phyloP scores from a whole-genome alignment of 2,888 invertebrate species.

The Uloborus plumipes region DNA sequence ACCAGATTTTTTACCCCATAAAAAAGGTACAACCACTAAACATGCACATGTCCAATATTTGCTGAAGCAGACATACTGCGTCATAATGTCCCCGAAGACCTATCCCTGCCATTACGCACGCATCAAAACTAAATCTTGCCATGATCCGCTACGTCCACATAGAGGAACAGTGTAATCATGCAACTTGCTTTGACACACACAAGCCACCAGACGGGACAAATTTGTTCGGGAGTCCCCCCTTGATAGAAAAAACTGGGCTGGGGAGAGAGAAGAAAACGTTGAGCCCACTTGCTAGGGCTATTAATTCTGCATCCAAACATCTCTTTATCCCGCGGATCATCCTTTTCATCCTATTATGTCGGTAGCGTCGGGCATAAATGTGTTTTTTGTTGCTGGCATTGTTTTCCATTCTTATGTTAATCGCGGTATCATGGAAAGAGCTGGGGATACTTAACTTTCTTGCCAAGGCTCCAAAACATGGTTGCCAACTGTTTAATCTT shows the following conservation, averaged over 20 bases:
- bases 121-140: conserved; percentile 20
- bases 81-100: conserved; percentile 31
- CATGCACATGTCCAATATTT: no score
- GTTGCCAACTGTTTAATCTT: neutral
- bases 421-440: conserved; percentile 35
- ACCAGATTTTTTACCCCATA: neutral
- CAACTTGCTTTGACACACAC: conserved; percentile 15
- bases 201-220: conserved; percentile 59
- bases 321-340: conserved; percentile 45
- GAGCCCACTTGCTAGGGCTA: conserved; percentile 48
- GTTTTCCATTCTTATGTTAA: conserved; percentile 61
- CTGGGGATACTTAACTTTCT: conserved; percentile 28
- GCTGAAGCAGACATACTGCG: neutral
- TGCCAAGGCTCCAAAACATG: neutral
- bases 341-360: conserved; percentile 48
- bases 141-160: conserved; percentile 54
- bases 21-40: neutral
- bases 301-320: conserved; percentile 62
- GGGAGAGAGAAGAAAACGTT: conserved; percentile 10
- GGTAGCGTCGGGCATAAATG: conserved; percentile 25
- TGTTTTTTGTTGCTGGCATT: conserved; percentile 42
- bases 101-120: conserved; percentile 10
- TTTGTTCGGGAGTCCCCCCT: conserved; percentile 21
- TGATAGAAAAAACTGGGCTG: conserved; percentile 7
- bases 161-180: conserved; percentile 14